Evolutionary conservation across 2,888 invertebrate species (phyloP), one percentile per base, ranked within the genome.

Genomic region (Cryptophagus acutangulus): DNA sequence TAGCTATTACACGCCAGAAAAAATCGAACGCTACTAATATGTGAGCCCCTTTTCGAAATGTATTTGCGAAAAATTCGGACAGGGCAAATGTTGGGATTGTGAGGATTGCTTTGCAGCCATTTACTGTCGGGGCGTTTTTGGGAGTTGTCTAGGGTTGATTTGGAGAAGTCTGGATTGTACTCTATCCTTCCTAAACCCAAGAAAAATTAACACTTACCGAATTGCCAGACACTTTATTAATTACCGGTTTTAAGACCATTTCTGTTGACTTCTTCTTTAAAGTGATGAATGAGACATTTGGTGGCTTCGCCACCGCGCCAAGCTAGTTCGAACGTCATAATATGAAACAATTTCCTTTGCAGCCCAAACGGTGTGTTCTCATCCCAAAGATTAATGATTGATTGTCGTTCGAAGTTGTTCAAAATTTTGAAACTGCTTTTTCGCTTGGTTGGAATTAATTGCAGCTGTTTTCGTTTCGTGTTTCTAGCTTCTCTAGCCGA

Each of bases 131-230:
- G 30, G 10, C 28, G 34, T 26, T 46, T 47, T 30, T 42, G 30
- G 17, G 26, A 33, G 15, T 40, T 48, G 14, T 44, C 46, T 45
- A 49, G 46, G 14, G 44, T 31, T 13, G 49, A 48, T 45, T 52
- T 52, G 2, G 45, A 42, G 30, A 48, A 48, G 13, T 49, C 38
- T 8, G 46, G 44, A 38, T 42, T 48, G 36, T 51, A 51, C 38
- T 46, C 44, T 24, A 52, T 35, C 40, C 47, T 31, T n/a, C n/a
- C n/a, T n/a, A n/a, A n/a, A n/a, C n/a, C n/a, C n/a, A n/a, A n/a
- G n/a, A n/a, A n/a, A n/a, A n/a, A n/a, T n/a, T n/a, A n/a, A n/a
- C n/a, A n/a, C n/a, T n/a, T n/a, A n/a, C n/a, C n/a, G n/a, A n/a
- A n/a, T n/a, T n/a, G n/a, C n/a, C n/a, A n/a, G n/a, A n/a, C n/a